phyloP scores from a whole-genome alignment of 2,113 vertebrate species.

The Calyptommatus sinebrachiatus region DNA sequence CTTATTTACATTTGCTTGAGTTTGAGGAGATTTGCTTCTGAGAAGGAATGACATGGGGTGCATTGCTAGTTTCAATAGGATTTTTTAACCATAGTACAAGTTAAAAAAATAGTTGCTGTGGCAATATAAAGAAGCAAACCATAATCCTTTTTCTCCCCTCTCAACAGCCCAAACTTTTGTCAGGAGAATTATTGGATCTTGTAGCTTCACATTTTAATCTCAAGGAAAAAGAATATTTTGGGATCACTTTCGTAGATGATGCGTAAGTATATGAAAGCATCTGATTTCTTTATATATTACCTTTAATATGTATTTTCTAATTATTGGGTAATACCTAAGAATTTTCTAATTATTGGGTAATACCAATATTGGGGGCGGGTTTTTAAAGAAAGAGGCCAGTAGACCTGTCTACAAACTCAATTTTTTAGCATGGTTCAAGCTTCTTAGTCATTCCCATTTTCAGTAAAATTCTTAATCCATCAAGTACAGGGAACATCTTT shows the following conservation, averaged over 20 bases:
- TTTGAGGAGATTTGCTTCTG: neutral
- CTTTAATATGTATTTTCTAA: neutral
- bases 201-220: constrained; percentile 97
- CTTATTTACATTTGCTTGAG: neutral
- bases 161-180: constrained; percentile 90
- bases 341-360: neutral
- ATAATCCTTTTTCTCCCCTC: constrained; percentile 36
- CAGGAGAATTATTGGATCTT: constrained; percentile 90
- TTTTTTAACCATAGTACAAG: neutral
- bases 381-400: neutral
- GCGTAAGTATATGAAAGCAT: constrained; percentile 77
- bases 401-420: neutral
- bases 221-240: constrained; percentile 98
- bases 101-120: neutral
- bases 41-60: neutral
- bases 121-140: neutral
- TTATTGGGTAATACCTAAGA: neutral
- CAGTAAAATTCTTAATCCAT: neutral
- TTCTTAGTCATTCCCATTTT: no score
- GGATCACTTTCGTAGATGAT: constrained; percentile 89
- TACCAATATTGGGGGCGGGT: neutral
- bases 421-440: neutral
- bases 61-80: neutral
- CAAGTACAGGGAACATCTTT: neutral
- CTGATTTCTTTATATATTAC: constrained; percentile 13